Evolutionary conservation across 2,797 vertebrate genomes (phyloP).

Genomic region (Spea hammondii): DNA sequence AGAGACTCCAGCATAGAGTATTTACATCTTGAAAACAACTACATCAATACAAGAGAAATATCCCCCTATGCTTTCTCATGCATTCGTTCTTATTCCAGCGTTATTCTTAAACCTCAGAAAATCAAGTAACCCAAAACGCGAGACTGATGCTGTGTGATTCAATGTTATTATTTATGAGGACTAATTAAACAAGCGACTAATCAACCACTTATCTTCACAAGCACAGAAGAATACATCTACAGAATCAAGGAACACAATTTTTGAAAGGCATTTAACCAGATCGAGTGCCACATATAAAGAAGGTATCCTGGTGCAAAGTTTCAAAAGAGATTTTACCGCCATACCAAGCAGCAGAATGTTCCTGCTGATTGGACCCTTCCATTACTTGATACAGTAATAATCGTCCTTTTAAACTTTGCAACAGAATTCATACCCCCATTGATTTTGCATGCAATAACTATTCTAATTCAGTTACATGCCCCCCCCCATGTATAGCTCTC

Average conservation of each 20-base stretch:
- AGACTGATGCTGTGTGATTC: neutral
- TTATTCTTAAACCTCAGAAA: conserved; percentile 88
- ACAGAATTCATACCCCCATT: too few relatives aligned
- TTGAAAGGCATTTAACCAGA: too few relatives aligned
- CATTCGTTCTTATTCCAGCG: conserved; percentile 82
- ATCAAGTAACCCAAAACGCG: conserved; percentile 60
- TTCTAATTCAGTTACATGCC: too few relatives aligned
- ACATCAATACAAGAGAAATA: conserved; percentile 79
- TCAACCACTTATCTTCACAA: neutral
- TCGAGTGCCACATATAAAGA: too few relatives aligned
- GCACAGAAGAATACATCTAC: neutral
- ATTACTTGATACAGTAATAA: too few relatives aligned
- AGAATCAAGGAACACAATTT: too few relatives aligned
- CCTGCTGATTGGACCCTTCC: too few relatives aligned
- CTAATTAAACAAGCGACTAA: neutral
- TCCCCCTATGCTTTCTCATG: conserved; percentile 86
- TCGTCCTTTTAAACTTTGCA: too few relatives aligned
- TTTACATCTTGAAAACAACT: conserved; percentile 91
- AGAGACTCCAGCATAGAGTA: conserved; percentile 82
- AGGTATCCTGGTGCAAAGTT: too few relatives aligned
- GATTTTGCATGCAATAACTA: too few relatives aligned
- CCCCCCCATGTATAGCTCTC: neutral
- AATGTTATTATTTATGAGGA: neutral
- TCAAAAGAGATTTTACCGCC: too few relatives aligned
- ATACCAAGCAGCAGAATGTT: too few relatives aligned